Conservation (phyloP, 2,888 invertebrate species). For the Tenthredo amoena region DNA sequence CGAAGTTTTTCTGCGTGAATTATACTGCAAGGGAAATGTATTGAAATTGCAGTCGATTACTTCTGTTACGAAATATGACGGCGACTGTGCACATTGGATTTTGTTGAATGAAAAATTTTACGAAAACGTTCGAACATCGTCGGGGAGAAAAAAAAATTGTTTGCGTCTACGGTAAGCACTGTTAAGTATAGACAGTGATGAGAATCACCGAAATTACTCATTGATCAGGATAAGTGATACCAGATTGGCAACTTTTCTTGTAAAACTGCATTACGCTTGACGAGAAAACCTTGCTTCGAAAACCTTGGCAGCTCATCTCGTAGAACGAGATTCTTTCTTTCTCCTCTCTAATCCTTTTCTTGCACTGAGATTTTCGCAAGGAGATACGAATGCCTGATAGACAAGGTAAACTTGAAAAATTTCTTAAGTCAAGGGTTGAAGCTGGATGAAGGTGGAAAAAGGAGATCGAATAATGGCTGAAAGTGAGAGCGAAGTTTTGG, state of each 20-base stretch:
- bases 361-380: background rate
- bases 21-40: background rate
- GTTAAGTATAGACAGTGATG: background rate
- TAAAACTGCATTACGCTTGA: background rate
- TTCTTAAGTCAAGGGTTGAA: background rate
- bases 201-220: background rate
- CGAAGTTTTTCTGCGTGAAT: background rate
- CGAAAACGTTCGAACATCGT: background rate
- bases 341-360: background rate
- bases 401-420: background rate
- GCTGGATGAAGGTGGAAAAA: background rate
- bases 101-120: background rate
- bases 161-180: background rate
- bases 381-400: background rate
- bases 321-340: slow-evolving; percentile 26
- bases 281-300: background rate
- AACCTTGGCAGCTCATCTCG: slow-evolving; percentile 30
- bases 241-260: background rate
- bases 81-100: background rate
- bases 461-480: background rate
- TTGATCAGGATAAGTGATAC: background rate
- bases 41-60: background rate
- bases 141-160: background rate
- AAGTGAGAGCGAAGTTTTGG: background rate
- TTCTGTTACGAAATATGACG: background rate